Percentiles rank a stretch among this genome's conserved stretches.
Conservation (phyloP, 2,113 vertebrate genomes). For the Microcebus jonahi region DNA sequence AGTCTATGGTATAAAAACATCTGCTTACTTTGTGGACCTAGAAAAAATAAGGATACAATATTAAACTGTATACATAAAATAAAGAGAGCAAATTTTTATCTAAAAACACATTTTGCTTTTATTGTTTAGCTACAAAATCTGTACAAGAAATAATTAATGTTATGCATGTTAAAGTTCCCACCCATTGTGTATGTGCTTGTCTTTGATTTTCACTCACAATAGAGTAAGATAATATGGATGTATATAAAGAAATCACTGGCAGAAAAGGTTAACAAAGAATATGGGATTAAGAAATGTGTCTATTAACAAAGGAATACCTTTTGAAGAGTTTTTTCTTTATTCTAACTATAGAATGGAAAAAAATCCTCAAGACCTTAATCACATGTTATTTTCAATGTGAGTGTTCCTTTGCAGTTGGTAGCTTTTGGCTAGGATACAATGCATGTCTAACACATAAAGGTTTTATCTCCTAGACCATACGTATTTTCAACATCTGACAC, state of each 20-base stretch:
- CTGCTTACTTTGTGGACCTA: background rate
- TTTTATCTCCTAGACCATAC: background rate
- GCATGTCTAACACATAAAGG: background rate
- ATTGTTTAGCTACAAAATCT: background rate
- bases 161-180: background rate
- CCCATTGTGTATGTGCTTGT: background rate
- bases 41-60: background rate
- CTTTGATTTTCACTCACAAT: background rate
- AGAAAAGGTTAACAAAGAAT: background rate
- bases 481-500: background rate
- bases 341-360: background rate
- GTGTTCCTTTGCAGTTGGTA: background rate
- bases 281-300: background rate
- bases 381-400: background rate
- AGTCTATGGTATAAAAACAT: constrained; percentile 16
- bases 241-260: background rate
- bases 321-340: background rate
- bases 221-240: background rate
- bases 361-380: background rate
- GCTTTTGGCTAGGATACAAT: background rate
- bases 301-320: background rate
- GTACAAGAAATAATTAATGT: background rate
- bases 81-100: background rate
- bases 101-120: background rate
- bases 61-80: constrained; percentile 21